Conservation (phyloP, 2,797 vertebrate species). For the Eulemur coronatus region DNA sequence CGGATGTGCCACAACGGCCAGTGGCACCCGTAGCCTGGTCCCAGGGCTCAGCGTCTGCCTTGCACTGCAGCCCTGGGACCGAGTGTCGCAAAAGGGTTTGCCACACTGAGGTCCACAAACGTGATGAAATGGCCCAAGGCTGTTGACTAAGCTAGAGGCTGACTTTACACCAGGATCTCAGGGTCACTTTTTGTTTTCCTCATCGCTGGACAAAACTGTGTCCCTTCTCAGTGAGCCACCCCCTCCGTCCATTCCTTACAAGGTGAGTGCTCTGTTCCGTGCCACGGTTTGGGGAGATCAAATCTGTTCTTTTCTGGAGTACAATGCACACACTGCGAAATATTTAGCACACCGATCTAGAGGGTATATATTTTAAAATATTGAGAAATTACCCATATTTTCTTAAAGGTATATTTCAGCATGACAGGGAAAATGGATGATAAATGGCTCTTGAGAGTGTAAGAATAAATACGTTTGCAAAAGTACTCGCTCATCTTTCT, state of each 20-base stretch:
- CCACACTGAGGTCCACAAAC: accelerated
- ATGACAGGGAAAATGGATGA: not conserved
- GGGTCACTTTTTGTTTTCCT: not conserved
- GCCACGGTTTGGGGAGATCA: not conserved
- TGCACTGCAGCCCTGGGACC: not conserved
- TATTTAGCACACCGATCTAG: not conserved
- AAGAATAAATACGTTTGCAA: not conserved
- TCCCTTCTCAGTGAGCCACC: accelerated
- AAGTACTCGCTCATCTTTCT: not conserved
- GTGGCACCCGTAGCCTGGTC: not conserved
- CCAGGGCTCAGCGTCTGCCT: not conserved
- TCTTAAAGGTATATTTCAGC: not conserved
- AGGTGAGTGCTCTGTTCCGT: accelerated
- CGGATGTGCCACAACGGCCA: accelerated
- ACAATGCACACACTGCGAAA: not conserved
- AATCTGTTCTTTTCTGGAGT: not conserved
- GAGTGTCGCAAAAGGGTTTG: not conserved
- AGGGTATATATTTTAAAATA: not conserved
- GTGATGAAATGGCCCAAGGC: not conserved
- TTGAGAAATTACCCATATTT: not conserved
- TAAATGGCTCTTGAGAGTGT: not conserved
- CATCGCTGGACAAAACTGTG: accelerated
- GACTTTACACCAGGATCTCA: not conserved
- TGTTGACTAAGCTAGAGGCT: not conserved
- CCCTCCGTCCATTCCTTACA: not conserved